Conservation (phyloP, 2,113 vertebrate species). For the Serilophus lunatus region DNA sequence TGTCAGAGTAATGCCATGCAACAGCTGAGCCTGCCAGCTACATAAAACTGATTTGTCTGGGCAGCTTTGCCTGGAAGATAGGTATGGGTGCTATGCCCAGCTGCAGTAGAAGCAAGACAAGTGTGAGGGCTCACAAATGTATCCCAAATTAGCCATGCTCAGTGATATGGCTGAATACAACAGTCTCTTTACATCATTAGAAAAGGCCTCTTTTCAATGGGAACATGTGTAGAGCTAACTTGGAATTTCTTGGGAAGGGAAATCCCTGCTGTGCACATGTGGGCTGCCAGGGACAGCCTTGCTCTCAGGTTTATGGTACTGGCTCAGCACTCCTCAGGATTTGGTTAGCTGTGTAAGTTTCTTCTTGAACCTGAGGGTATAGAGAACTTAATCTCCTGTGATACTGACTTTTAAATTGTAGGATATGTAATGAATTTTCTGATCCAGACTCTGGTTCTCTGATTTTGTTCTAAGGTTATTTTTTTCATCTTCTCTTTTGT, state of each 20-base stretch:
- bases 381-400: background rate
- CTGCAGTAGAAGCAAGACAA: background rate
- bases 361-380: background rate
- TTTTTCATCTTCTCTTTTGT: background rate
- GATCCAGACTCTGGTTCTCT: background rate
- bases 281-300: background rate
- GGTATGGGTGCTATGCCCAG: background rate
- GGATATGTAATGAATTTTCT: background rate
- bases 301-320: background rate
- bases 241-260: background rate
- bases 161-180: background rate
- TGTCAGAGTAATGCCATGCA: background rate
- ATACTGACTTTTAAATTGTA: background rate
- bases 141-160: background rate
- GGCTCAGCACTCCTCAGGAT: background rate
- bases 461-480: background rate
- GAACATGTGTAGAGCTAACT: background rate
- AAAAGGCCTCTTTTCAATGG: background rate
- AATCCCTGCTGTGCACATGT: background rate
- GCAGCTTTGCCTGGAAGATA: background rate
- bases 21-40: slow-evolving; percentile 7
- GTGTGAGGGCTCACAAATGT: background rate
- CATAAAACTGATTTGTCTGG: slow-evolving; percentile 19
- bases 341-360: background rate
- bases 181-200: background rate